phyloP scores from a whole-genome alignment of 2,797 vertebrate species.

The Hyperoplus immaculatus region DNA sequence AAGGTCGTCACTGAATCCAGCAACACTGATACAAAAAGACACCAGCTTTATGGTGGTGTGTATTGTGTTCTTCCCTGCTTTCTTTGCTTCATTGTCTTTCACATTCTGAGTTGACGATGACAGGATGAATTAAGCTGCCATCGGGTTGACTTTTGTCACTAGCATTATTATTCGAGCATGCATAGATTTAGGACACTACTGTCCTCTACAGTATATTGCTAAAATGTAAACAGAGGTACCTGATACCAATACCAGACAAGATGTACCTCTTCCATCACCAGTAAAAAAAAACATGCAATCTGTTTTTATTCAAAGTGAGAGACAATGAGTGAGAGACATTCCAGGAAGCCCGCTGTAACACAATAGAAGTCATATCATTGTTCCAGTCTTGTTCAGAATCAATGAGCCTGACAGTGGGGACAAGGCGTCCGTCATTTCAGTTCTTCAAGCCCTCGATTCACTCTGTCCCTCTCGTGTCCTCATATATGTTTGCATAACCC shows the following conservation, averaged over 20 bases:
- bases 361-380: constrained; percentile 18
- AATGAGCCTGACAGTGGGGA: constrained; percentile 30
- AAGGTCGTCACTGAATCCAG: not conserved
- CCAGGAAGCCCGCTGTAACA: not conserved
- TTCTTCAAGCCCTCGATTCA: constrained; percentile 33
- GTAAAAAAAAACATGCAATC: not conserved
- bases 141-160: not conserved
- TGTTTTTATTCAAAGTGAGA: constrained; percentile 1
- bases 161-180: not conserved
- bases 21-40: not conserved
- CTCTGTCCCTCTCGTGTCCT: constrained; percentile 5
- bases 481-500: constrained; percentile 70
- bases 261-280: not conserved
- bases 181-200: not conserved
- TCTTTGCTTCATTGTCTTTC: constrained; percentile 8
- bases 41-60: not conserved
- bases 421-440: constrained; percentile 44
- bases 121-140: constrained; percentile 15
- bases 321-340: no score
- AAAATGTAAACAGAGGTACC: not conserved
- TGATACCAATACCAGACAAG: not conserved
- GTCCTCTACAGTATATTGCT: not conserved
- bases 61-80: not conserved
- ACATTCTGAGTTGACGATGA: constrained; percentile 18
- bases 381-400: constrained; percentile 45